phyloP scores from a whole-genome alignment of 2,113 vertebrate genomes.

The Mustela lutreola region DNA sequence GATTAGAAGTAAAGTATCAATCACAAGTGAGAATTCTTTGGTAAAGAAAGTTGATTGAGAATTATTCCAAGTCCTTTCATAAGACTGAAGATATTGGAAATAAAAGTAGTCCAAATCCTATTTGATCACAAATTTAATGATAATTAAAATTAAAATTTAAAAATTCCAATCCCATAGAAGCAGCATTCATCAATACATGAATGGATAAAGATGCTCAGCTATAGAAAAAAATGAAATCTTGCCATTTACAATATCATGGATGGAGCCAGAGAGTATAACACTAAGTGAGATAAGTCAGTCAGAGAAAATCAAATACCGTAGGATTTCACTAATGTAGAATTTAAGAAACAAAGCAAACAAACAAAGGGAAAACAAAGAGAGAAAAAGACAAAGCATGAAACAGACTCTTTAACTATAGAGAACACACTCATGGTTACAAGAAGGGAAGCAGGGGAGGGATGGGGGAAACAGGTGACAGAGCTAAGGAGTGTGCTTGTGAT shows the following conservation, averaged over 20 bases:
- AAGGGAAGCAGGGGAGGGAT: not conserved
- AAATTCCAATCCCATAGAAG: not conserved
- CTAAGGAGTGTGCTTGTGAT: not conserved
- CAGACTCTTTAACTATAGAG: not conserved
- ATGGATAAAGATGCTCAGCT: not conserved
- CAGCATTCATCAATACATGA: not conserved
- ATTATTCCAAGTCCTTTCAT: conserved; percentile 3
- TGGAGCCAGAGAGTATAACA: not conserved
- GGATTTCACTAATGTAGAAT: not conserved
- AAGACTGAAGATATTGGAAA: not conserved
- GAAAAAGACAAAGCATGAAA: not conserved
- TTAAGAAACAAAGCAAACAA: not conserved
- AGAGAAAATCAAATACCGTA: not conserved
- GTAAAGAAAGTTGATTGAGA: not conserved
- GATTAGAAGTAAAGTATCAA: not conserved
- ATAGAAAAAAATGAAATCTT: not conserved
- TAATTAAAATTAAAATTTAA: conserved; percentile 34
- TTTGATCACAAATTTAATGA: not conserved
- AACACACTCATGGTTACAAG: not conserved
- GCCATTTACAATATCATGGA: not conserved
- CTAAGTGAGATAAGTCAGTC: not conserved
- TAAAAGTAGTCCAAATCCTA: not conserved
- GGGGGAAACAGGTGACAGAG: not conserved
- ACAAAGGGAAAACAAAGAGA: not conserved
- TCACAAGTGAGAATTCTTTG: not conserved